Evolutionary conservation across 1,140 invertebrate genomes (phyloP), one percentile per base, ranked within the genome.

Genomic region (Oreohelix idahoensis): DNA sequence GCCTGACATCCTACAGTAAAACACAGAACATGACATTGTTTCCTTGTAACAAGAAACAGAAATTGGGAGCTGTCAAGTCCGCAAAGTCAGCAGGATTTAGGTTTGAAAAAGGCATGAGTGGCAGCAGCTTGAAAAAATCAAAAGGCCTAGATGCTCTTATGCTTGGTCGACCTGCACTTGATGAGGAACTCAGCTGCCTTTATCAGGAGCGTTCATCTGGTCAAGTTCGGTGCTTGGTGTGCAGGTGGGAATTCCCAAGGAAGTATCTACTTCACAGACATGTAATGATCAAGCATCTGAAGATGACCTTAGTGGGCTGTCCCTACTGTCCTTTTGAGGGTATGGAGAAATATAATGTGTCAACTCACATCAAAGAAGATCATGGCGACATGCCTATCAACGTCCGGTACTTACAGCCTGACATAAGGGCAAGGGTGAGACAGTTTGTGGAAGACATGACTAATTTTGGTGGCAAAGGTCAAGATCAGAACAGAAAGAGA

Each of bases 251-350:
- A 32, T 86, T 86, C n/a, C 85, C 85, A 17, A 38, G 81, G 23
- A 84, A 84, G 79, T 86, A 85, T 63, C 79, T 85, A 5, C 58
- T 83, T 15, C 87, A 88, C 74, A 74, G 85, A 15, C 87, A 88
- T 58, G 80, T 88, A 26, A 78, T 88, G 36, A 63, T 85, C 71
- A 85, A 85, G 36, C 87, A 88, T 78, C 79, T 88, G 32, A 85
- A 85, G 70, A 49, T 88, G 53, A 82, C 75, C 42, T 71, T 88
- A 26, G 81, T 85, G 42, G 79, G 81, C 1, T 88, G 87, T 75
- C 82, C 85, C 0, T 85, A 86, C 42, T 88, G 87, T 75, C 38
- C 71, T 17, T 83, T 84, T 51, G 70, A 84, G 76, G 85, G 85
- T 29, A 84, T 86, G 38, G 85, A 86, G 81, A 84, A 83, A 35